Percentiles rank a stretch among this genome's conserved stretches.
phyloP scores from a whole-genome alignment of 2,888 invertebrate species.

The Drosophila mercatorum region DNA sequence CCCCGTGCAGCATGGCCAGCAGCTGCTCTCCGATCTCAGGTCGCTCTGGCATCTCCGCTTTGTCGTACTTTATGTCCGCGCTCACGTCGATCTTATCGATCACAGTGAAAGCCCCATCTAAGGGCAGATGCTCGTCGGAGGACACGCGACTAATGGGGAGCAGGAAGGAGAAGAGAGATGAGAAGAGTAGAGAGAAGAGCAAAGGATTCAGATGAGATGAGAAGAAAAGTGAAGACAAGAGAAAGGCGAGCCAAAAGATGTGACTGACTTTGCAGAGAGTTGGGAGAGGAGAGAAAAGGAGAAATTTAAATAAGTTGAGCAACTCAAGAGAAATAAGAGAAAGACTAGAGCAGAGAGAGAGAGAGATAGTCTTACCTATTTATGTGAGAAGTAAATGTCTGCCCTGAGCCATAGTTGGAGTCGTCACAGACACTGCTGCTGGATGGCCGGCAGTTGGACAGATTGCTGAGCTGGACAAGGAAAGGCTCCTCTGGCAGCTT shows the following conservation, averaged over 20 bases:
- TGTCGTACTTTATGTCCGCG: not conserved
- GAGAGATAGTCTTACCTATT: constrained; percentile 1
- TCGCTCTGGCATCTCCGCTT: not conserved
- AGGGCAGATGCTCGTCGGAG: not conserved
- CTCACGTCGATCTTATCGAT: not conserved
- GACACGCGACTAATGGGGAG: not conserved
- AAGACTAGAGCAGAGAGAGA: not conserved
- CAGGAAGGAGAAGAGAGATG: constrained; percentile 1
- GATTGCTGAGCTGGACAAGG: not conserved
- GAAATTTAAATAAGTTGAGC: not conserved
- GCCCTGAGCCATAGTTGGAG: not conserved
- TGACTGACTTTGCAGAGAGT: not conserved
- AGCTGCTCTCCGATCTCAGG: not conserved
- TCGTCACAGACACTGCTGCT: not conserved
- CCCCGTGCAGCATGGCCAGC: not conserved
- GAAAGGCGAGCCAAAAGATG: not conserved
- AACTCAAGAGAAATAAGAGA: not conserved
- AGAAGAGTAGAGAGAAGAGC: not conserved
- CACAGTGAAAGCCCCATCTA: not conserved
- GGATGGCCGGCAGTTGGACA: not conserved
- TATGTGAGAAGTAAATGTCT: not conserved
- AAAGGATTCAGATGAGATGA: not conserved
- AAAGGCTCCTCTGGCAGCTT: not conserved
- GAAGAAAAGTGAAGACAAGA: not conserved
- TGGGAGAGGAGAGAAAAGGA: not conserved